Conservation (phyloP, 2,797 vertebrate species). For the Antennarius maculatus region DNA sequence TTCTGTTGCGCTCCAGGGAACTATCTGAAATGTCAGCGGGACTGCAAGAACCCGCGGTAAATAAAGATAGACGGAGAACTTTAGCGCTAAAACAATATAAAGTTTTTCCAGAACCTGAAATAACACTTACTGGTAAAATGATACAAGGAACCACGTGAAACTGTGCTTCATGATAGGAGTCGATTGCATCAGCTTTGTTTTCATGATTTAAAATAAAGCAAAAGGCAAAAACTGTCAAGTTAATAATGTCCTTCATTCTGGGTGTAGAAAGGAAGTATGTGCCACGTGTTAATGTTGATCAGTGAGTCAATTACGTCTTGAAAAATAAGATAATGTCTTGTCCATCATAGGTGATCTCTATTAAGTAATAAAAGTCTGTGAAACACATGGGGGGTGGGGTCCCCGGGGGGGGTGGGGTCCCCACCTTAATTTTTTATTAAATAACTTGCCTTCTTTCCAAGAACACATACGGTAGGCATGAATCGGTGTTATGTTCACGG, state of each 20-base stretch:
- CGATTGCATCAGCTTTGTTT: slow-evolving; percentile 17
- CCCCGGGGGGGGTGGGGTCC: background rate
- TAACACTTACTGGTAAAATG: no score
- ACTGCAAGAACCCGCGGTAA: background rate
- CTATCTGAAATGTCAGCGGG: background rate
- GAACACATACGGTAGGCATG: no score
- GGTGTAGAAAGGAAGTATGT: background rate
- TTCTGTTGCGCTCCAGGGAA: background rate
- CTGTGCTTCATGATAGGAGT: background rate
- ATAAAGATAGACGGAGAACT: background rate
- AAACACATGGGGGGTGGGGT: no score
- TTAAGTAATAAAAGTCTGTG: background rate
- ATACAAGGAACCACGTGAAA: background rate
- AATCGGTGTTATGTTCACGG: background rate
- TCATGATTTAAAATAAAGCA: background rate
- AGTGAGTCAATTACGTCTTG: no score
- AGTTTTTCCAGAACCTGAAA: background rate
- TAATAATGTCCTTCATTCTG: background rate
- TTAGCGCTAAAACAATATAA: background rate
- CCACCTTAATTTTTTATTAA: background rate
- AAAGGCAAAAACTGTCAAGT: no score
- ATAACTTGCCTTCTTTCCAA: background rate
- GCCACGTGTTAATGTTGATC: slow-evolving; percentile 35
- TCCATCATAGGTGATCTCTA: background rate
- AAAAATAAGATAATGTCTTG: background rate